Evolutionary conservation across 2,797 vertebrate genomes (phyloP).

Genomic region (Sitta carolinensis): DNA sequence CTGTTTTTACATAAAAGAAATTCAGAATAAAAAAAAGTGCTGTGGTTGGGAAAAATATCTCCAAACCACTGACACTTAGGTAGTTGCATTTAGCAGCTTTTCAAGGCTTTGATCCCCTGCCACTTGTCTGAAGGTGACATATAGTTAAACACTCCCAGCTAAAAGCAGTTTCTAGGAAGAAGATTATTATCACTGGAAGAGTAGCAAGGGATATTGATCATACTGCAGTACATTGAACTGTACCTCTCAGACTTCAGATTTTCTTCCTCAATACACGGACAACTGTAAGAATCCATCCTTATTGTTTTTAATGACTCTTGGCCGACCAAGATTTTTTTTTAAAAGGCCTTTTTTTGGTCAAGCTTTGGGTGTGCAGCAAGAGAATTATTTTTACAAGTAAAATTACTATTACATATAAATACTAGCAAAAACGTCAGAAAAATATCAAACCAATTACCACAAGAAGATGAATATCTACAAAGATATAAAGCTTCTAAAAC

Average conservation of each 20-base stretch:
- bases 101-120: constrained; percentile 54
- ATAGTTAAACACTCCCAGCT: constrained; percentile 24
- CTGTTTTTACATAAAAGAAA: constrained; percentile 28
- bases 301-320: neutral
- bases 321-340: neutral
- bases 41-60: neutral
- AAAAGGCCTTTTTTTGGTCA: neutral
- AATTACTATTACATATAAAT: neutral
- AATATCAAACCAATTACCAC: neutral
- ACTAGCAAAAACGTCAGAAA: neutral
- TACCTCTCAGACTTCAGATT: neutral
- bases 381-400: neutral
- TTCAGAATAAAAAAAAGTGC: constrained; percentile 15
- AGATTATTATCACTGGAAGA: neutral
- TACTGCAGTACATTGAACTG: neutral
- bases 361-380: neutral
- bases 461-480: neutral
- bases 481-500: neutral
- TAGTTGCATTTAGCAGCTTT: constrained; percentile 57
- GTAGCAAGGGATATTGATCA: neutral
- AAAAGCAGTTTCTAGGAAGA: constrained; percentile 25
- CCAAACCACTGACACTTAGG: constrained; percentile 11
- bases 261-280: neutral
- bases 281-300: neutral
- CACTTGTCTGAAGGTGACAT: constrained; percentile 40